Percentiles rank a stretch among this genome's conserved stretches.
Conservation (phyloP, 2,113 vertebrate genomes). For the Poecilia latipinna region DNA sequence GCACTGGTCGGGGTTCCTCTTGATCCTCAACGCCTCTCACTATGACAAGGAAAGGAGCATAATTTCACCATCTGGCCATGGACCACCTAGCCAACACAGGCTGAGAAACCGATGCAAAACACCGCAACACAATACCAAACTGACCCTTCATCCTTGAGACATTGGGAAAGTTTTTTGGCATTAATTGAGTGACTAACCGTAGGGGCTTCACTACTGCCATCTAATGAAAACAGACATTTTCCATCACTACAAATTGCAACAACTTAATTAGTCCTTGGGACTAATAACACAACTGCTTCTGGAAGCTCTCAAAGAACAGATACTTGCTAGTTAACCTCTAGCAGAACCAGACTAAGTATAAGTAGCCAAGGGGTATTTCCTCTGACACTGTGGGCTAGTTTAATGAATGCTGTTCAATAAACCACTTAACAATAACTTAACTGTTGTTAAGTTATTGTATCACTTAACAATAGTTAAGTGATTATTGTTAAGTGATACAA, state of each 20-base stretch:
- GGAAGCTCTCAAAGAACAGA: conserved; percentile 16
- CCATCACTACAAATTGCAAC: not conserved
- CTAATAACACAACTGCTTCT: not conserved
- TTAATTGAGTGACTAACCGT: conserved; percentile 39
- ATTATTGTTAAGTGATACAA: no score
- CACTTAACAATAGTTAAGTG: no score
- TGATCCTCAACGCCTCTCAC: conserved; percentile 46
- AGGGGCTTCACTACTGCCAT: conserved; percentile 6
- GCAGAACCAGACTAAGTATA: no score
- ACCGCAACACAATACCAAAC: conserved; percentile 20
- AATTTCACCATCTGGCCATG: conserved; percentile 56
- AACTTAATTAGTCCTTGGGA: conserved; percentile 17
- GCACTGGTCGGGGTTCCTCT: conserved; percentile 48
- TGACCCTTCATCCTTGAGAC: conserved; percentile 15
- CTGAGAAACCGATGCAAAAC: not conserved
- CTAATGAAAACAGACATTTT: conserved; percentile 40
- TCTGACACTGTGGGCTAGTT: no score
- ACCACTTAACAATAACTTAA: no score
- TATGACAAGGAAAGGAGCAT: conserved; percentile 28
- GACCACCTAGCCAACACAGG: conserved; percentile 39
- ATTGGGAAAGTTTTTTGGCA: conserved; percentile 30
- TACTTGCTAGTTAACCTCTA: not conserved
- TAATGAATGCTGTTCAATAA: no score
- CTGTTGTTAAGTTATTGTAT: no score
- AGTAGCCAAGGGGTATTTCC: no score